Evolutionary conservation across 2,888 invertebrate species (phyloP).

Genomic region (Caenorhabditis macrosperma): DNA sequence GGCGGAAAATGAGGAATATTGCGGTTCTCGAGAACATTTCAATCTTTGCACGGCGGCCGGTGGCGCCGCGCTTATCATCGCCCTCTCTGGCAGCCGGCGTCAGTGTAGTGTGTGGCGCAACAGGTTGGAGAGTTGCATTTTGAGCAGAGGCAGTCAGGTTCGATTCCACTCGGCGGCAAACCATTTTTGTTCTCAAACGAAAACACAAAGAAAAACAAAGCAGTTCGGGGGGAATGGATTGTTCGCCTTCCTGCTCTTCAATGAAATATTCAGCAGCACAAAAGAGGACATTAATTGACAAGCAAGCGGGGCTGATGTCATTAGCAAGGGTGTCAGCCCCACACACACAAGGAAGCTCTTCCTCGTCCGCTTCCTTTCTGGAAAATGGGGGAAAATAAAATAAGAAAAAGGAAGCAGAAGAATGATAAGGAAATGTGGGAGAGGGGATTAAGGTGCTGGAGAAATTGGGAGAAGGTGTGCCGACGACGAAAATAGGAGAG

Average conservation of each 20-base stretch:
- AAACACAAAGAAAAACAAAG: neutral
- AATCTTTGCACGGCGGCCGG: neutral
- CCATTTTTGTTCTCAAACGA: neutral
- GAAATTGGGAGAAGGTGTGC: too few relatives aligned
- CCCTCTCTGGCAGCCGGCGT: neutral
- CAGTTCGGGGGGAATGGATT: too few relatives aligned
- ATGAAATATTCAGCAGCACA: neutral
- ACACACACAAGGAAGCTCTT: neutral
- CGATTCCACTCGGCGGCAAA: neutral
- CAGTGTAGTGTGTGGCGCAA: neutral
- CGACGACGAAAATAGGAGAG: too few relatives aligned
- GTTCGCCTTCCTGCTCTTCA: neutral
- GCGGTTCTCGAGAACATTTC: neutral
- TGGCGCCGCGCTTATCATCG: neutral
- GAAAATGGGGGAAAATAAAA: neutral
- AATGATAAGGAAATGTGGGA: neutral
- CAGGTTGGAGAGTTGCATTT: neutral
- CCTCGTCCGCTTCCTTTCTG: too few relatives aligned
- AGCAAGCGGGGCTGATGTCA: neutral
- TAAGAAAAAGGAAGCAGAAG: neutral
- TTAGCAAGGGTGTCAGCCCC: neutral
- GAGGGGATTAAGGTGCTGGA: neutral
- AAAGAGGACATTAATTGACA: neutral
- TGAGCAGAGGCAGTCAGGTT: neutral
- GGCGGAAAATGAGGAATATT: neutral